A percentile compares a stretch with the other conserved stretches of the same genome.
Evolutionary conservation across 2,888 invertebrate species (phyloP).

Genomic region (Drosophila pseudotakahashii): DNA sequence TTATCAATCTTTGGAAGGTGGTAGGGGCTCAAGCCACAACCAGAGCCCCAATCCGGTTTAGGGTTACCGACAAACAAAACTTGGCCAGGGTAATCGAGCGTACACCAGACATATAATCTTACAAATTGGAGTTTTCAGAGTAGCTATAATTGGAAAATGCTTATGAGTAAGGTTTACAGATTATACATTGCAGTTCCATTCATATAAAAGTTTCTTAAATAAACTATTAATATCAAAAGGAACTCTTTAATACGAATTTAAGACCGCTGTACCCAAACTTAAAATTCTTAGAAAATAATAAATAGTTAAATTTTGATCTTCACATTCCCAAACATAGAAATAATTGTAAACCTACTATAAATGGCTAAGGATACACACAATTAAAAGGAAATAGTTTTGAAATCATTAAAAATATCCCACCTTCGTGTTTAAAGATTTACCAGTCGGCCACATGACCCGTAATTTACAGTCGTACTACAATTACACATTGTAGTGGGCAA

Average conservation of each 20-base stretch:
- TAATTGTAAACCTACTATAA: background rate
- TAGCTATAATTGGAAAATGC: conserved; percentile 18
- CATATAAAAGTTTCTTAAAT: background rate
- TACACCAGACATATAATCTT: conserved; percentile 20
- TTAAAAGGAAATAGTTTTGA: background rate
- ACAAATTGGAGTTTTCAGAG: conserved; percentile 25
- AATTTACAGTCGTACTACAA: conserved; percentile 37
- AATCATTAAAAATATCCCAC: background rate
- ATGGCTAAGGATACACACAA: background rate
- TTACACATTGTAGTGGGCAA: conserved; percentile 53
- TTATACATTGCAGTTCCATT: background rate
- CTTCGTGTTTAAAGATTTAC: conserved; percentile 10
- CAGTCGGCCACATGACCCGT: conserved; percentile 10
- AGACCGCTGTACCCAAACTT: too few relatives aligned
- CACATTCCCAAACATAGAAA: too few relatives aligned
- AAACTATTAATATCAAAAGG: background rate
- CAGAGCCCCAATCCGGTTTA: conserved; percentile 22
- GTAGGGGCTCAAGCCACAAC: conserved; percentile 13
- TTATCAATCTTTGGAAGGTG: conserved; percentile 39
- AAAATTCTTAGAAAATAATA: too few relatives aligned
- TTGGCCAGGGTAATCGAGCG: conserved; percentile 30
- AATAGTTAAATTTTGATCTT: too few relatives aligned
- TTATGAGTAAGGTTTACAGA: conserved; percentile 6
- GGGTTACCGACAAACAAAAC: conserved; percentile 17
- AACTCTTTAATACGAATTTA: too few relatives aligned